Conservation (phyloP, 2,113 vertebrate species). For the Chiloscyllium plagiosum region DNA sequence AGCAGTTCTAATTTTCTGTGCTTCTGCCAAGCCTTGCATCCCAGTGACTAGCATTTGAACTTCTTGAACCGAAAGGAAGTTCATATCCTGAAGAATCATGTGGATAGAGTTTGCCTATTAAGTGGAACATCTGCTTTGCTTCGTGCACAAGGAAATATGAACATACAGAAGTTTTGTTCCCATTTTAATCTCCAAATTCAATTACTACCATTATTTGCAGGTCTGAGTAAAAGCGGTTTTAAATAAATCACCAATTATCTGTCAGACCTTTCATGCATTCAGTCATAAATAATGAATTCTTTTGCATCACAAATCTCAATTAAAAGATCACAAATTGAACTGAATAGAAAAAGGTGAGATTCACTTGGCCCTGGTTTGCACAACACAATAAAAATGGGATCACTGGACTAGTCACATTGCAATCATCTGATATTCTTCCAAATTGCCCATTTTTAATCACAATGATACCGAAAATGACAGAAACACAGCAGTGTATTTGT, state of each 20-base stretch:
- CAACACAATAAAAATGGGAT: neutral
- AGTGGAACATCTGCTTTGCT: neutral
- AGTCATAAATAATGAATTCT: neutral
- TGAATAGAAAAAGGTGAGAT: neutral
- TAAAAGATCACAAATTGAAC: neutral
- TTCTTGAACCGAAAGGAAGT: neutral
- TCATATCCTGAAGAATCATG: neutral
- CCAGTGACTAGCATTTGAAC: neutral
- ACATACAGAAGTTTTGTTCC: neutral
- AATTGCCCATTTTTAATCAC: neutral
- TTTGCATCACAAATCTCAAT: neutral
- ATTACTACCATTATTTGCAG: neutral
- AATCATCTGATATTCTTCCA: neutral
- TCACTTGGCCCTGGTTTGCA: neutral
- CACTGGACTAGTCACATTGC: neutral
- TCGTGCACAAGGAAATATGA: neutral
- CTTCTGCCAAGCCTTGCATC: neutral
- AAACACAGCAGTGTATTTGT: neutral
- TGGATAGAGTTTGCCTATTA: neutral
- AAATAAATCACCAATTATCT: neutral
- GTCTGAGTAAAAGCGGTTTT: neutral
- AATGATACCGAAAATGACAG: neutral
- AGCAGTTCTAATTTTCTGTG: neutral
- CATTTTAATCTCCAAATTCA: neutral
- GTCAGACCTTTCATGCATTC: too few relatives aligned